Conservation (phyloP, 2,888 invertebrate genomes). For the Tubulanus polymorphus region DNA sequence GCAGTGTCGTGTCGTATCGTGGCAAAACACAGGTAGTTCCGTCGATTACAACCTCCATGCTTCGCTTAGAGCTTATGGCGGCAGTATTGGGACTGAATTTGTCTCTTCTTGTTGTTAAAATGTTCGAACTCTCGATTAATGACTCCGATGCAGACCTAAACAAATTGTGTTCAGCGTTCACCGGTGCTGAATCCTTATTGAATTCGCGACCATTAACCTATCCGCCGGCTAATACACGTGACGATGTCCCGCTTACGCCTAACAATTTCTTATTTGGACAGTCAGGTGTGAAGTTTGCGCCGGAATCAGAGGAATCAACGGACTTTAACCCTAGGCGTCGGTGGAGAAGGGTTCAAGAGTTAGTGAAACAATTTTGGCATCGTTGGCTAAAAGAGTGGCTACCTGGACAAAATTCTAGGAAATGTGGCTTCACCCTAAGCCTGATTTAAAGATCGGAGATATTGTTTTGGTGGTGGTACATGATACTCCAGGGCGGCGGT, state of each 20-base stretch:
- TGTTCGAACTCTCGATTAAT: too few species aligned
- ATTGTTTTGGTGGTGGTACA: background rate
- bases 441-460: background rate
- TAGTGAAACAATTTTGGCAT: background rate
- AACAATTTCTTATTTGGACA: slow-evolving; percentile 18
- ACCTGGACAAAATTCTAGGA: background rate
- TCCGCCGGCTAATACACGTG: slow-evolving; percentile 2
- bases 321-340: slow-evolving; percentile 9
- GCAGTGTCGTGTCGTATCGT: too few species aligned
- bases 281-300: slow-evolving; percentile 14
- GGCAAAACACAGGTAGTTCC: too few species aligned
- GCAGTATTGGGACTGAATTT: too few species aligned
- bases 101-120: too few species aligned
- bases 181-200: slow-evolving; percentile 8
- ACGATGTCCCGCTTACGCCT: slow-evolving; percentile 9
- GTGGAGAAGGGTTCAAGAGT: slow-evolving; percentile 7
- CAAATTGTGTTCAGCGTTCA: slow-evolving; percentile 8
- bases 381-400: slow-evolving; percentile 3
- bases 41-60: too few species aligned
- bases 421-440: background rate
- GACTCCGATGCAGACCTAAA: too few species aligned
- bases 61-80: too few species aligned
- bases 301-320: slow-evolving; percentile 7
- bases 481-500: background rate
- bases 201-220: slow-evolving; percentile 8